Evolutionary conservation across 2,113 vertebrate species (phyloP).

Genomic region (Phylloscopus trochiloides): DNA sequence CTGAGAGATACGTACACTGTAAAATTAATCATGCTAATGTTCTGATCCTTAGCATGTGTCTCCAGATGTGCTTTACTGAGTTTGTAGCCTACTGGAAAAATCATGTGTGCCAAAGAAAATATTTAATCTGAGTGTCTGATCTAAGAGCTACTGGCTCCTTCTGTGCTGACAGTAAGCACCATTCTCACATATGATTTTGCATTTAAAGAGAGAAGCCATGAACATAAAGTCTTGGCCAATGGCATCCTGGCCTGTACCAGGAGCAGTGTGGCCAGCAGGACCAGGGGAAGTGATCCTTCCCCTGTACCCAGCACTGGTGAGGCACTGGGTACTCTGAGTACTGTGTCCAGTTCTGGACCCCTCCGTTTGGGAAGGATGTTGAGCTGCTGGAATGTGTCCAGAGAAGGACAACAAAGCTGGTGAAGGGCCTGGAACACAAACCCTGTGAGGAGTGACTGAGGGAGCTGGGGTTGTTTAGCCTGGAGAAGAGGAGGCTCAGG

Average conservation of each 20-base stretch:
- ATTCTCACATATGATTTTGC: neutral
- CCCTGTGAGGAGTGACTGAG: neutral
- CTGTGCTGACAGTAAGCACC: neutral
- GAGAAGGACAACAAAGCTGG: neutral
- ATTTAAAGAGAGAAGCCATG: neutral
- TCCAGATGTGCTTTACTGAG: neutral
- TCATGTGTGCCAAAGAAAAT: neutral
- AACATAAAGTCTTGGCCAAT: neutral
- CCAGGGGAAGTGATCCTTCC: too few relatives aligned
- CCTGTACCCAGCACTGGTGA: accelerated
- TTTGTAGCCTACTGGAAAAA: neutral
- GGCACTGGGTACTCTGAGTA: neutral
- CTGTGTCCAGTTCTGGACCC: neutral
- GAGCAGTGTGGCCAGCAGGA: neutral
- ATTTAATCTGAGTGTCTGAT: neutral
- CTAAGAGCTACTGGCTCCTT: neutral
- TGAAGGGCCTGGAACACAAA: neutral
- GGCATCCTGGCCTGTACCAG: neutral
- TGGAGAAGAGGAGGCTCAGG: neutral
- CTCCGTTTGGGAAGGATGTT: neutral
- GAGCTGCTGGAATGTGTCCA: neutral
- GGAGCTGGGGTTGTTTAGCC: neutral
- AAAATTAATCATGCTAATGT: neutral
- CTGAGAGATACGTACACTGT: accelerated
- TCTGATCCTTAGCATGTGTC: neutral